Evolutionary conservation across 2,113 vertebrate species (phyloP).

Genomic region (Euleptes europaea): DNA sequence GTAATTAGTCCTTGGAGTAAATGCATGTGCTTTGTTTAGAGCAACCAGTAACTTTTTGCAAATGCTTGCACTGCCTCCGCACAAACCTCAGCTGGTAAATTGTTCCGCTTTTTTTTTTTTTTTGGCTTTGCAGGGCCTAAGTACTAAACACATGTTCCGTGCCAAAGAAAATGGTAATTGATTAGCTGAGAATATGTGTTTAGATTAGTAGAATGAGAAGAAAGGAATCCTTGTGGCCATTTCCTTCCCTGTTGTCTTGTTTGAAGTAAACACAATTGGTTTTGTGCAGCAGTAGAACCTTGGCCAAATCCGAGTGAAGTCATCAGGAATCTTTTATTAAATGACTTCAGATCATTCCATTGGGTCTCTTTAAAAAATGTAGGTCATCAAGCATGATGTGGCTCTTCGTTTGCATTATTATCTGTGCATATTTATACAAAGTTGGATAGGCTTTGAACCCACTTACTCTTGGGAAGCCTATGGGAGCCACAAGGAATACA

Average conservation of each 20-base stretch:
- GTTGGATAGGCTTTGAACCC: neutral
- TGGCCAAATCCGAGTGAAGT: neutral
- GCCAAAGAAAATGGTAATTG: neutral
- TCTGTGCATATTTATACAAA: neutral
- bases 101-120: neutral
- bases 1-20: neutral
- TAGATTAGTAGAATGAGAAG: neutral
- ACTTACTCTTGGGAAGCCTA: neutral
- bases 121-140: neutral
- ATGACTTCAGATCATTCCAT: neutral
- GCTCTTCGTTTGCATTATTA: neutral
- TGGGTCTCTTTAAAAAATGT: neutral
- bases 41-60: neutral
- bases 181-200: neutral
- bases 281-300: rapidly evolving
- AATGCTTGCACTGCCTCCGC: neutral
- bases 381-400: neutral
- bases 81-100: neutral
- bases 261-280: neutral
- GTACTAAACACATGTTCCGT: neutral
- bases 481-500: neutral
- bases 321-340: neutral
- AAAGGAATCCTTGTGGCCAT: neutral
- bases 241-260: constrained; percentile 3
- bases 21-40: neutral